Base-by-base conservation (phyloP, 2,797 vertebrate species). In the Gobio occitaniae region DNA sequence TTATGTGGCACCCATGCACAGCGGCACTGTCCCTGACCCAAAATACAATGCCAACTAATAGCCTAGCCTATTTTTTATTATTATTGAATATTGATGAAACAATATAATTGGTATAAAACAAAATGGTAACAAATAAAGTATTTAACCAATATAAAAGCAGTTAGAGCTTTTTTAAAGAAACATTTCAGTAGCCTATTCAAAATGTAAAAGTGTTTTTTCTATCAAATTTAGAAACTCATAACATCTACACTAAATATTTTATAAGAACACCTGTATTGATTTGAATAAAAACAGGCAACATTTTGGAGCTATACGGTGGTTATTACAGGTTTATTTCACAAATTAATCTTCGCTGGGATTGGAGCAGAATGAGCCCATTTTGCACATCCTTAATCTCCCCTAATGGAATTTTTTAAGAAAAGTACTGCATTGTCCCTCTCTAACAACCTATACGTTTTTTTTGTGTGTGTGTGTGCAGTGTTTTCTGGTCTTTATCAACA, bases 1-100 rank as follows among this genome's bases (percentile, higher is more conserved):
- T 84, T 71, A 17, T 72, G 32, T 84, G 78, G 80, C 83, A 70
- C 47, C 36, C 15, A 65, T 47, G n/a, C 38, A 25, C 48, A 48
- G 16, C 32, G 8, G 25, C 25, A 29, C 17, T n/a, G 11, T 61
- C 7, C 17, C 36, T 19, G 56, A 17, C n/a, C 21, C 16, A 61
- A 10, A 59, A 77, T 44, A 61, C 36, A 59, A 47, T 19, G 15
- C 11, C 56, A 11, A 63, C 15, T 25, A 8, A 65, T 32, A 9
- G 52, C 17, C 17, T 4, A 38, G 25, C 17, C 17, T 4, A 38
- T 1, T 25, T 32, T 11, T 4, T 63, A 0, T 17, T 63, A 25
- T 25, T 15, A 69, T 41, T 77, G 6, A 16, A 41, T 77, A 77
- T 16, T 41, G 3, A 59, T 52, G 10, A 9, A 32, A 16, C 25